phyloP scores from a whole-genome alignment of 2,113 vertebrate species.

The Panthera leo region DNA sequence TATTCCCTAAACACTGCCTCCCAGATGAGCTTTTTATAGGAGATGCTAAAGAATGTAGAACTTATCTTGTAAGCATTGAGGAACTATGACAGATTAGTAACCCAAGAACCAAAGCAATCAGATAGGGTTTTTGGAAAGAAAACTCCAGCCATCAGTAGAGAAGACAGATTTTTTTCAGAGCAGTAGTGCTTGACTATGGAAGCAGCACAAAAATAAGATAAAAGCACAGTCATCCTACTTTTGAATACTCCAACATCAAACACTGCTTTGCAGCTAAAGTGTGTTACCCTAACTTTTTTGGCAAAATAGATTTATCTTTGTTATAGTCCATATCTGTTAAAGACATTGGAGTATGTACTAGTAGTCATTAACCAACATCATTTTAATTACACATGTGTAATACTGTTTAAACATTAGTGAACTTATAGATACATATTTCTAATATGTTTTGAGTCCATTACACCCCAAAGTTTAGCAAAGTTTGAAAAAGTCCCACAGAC shows the following conservation, averaged over 20 bases:
- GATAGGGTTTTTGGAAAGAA: neutral
- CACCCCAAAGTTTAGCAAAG: neutral
- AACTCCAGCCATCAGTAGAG: neutral
- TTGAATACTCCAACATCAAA: neutral
- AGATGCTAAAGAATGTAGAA: neutral
- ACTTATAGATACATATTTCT: slow-evolving; percentile 19
- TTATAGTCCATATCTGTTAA: neutral
- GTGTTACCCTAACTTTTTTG: neutral
- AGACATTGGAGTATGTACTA: neutral
- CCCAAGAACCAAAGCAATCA: neutral
- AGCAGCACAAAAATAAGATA: neutral
- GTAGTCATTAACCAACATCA: neutral
- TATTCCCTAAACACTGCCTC: neutral
- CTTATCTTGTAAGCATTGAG: neutral
- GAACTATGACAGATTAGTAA: neutral
- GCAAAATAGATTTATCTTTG: neutral
- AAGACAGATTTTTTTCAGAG: neutral
- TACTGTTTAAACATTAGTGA: slow-evolving; percentile 28
- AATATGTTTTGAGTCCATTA: slow-evolving; percentile 35
- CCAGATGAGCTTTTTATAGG: neutral
- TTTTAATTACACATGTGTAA: neutral
- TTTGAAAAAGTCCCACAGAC: neutral
- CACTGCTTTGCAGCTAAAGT: neutral
- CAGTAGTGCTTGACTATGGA: neutral
- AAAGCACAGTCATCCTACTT: neutral